phyloP scores from a whole-genome alignment of 2,113 vertebrate genomes.

The Dascyllus trimaculatus region DNA sequence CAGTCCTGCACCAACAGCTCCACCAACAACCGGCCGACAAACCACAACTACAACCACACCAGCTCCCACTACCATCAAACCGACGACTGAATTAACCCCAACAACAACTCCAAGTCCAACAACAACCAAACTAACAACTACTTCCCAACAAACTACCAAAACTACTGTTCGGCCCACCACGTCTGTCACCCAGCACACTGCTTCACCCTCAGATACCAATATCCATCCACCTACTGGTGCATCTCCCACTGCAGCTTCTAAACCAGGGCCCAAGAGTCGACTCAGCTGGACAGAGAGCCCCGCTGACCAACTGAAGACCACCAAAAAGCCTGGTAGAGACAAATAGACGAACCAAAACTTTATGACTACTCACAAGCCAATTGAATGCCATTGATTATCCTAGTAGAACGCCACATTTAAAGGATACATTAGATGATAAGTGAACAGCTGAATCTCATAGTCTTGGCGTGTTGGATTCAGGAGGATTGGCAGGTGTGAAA shows the following conservation, averaged over 20 bases:
- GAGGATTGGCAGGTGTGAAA: no score
- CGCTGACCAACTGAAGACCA: slow-evolving; percentile 58
- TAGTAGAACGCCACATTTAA: neutral
- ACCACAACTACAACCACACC: slow-evolving; percentile 35
- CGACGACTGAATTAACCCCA: neutral
- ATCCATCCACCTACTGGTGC: neutral
- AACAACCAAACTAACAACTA: slow-evolving; percentile 4
- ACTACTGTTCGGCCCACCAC: neutral
- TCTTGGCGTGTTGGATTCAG: no score
- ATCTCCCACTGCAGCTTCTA: neutral
- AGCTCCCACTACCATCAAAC: slow-evolving; percentile 27
- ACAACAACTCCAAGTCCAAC: slow-evolving; percentile 15
- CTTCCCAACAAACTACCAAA: slow-evolving; percentile 6
- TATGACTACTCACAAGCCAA: neutral
- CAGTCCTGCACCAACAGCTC: neutral
- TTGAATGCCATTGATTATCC: neutral
- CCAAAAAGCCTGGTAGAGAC: slow-evolving; percentile 74
- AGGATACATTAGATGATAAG: no score
- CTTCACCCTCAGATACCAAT: slow-evolving; percentile 10
- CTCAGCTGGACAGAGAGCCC: slow-evolving; percentile 82
- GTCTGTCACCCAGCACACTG: slow-evolving; percentile 3
- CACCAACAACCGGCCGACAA: neutral
- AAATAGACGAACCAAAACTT: neutral
- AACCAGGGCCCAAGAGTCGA: slow-evolving; percentile 50
- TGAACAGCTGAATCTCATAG: no score